Evolutionary conservation across 1,140 invertebrate species (phyloP).

Genomic region (Drosophila aff.): DNA sequence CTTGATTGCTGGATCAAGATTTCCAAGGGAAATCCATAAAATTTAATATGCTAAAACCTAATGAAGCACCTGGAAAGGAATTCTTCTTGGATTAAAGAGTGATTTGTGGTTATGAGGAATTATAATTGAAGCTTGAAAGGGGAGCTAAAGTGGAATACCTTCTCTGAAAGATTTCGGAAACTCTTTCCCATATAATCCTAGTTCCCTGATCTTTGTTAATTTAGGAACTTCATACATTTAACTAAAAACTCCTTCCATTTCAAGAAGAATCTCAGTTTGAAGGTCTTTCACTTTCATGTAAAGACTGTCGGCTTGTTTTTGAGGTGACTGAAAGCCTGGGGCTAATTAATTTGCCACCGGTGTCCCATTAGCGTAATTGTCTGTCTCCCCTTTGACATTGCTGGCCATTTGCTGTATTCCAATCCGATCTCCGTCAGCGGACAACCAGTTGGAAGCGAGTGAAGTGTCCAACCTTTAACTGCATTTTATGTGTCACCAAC

Average conservation of each 20-base stretch:
- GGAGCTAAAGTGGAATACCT: too few species aligned
- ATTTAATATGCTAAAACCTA: slow-evolving; percentile 4
- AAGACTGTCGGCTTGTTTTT: background rate
- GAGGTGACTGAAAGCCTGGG: slow-evolving; percentile 36
- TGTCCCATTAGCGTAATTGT: slow-evolving; percentile 84
- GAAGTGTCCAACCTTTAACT: slow-evolving; percentile 69
- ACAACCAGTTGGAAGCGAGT: slow-evolving; percentile 32
- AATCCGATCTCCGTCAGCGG: slow-evolving; percentile 4
- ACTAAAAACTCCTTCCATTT: background rate
- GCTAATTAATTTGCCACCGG: slow-evolving; percentile 84
- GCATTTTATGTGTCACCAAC: slow-evolving; percentile 74
- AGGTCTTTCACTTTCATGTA: background rate
- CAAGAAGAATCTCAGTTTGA: background rate
- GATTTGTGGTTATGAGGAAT: background rate
- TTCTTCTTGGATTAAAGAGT: background rate
- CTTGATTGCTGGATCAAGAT: slow-evolving; percentile 13
- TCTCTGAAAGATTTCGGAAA: background rate
- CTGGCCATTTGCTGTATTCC: slow-evolving; percentile 24
- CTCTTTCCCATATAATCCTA: background rate
- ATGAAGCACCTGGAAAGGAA: slow-evolving; percentile 3
- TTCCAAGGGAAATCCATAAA: slow-evolving; percentile 13
- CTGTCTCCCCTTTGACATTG: slow-evolving; percentile 79
- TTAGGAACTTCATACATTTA: background rate
- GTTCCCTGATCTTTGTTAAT: background rate
- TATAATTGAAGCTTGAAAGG: background rate